Evolutionary conservation across 2,797 vertebrate genomes (phyloP), one percentile per base, ranked within the genome.

Genomic region (Sebastes steindachneri): DNA sequence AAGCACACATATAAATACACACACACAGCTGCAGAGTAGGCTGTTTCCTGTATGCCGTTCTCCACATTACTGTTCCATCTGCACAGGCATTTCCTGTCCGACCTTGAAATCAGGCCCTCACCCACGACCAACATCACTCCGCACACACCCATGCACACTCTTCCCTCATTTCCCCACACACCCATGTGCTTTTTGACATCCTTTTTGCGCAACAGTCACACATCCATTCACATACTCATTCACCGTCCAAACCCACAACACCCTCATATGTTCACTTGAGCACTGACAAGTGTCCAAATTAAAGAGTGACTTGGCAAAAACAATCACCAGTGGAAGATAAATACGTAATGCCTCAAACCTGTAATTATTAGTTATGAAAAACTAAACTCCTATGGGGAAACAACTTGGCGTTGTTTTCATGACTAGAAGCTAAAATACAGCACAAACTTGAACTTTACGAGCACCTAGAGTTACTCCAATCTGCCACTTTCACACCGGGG

Each of bases 61-160:
- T 89, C 86, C 86, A 83, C 90, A 94, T 91, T 94, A 80, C 88
- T 87, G 84, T 86, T 90, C 88, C 94, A 95, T 95, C 94, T 93
- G 93, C 83, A 60, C 90, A 91, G 91, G 91, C 94, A 93, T 95
- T 95, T 95, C 94, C 94, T 94, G 93, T 90, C 87, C 73, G 77
- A 93, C 93, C 92, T 94, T 91, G 83, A 91, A 89, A 90, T 86
- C 84, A 87, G 75, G 70, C 84, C 86, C 76, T 82, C 79, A 79
- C 75, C 79, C 80, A 79, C 73, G 63, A 69, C 77, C 82, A 82
- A 69, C 67, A 72, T 81, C 77, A 75, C 48, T 73, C 81, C 68
- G 84, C 86, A 91, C 59, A 80, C 48, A n/a, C 15, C 41, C 68
- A 82, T 19, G 75, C 83, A 77, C 77, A 72, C 78, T 55, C 68